Base-by-base conservation (phyloP, 23 tunicate genomes). In the Styela plicata region DNA sequence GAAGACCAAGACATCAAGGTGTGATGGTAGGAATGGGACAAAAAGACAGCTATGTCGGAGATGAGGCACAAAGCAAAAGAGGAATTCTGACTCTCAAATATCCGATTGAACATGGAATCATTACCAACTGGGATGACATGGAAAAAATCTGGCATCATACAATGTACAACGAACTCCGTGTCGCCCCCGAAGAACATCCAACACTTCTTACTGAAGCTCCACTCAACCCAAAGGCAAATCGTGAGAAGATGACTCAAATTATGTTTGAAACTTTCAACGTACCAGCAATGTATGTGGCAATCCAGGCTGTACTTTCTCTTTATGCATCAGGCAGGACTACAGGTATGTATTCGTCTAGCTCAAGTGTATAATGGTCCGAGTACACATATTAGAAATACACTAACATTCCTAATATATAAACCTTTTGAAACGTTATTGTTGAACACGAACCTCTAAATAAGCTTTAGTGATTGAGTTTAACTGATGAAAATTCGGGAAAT, bases 21-120 rank as follows among this genome's bases (percentile, higher is more conserved):
- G 99, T 95, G 17, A 95, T 95, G 99, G 99, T 95, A 61, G 99
- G 99, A 26, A 95, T 95, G 99, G 99, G 99, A 28, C 99, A 94
- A 73, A 94, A 94, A 68, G 99, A 94, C 91, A 82, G 88, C 34
- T 95, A 95, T 82, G 99, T 95, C 52, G 99, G 99, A 10, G 99
- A 95, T 61, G 99, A 95, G 84, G 99, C 99, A 20, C 99, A 95
- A 63, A 86, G 96, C 90, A 95, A 95, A 63, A 74, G 99, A 63
- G 99, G 99, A 64, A 95, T 95, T 25, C 75, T 96, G n/a, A 90
- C 97, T 53, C 67, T 96, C 29, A 91, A 89, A 75, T 96, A 96
- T 78, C 99, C 99, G 52, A 96, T 96, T 82, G 99, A 96, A 70
- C 99, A 96, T 83, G 99, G 99, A n/a, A 85, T 96, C 34, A 97